Evolutionary conservation across 1,140 invertebrate species (phyloP).

Genomic region (Cephus cinctus): DNA sequence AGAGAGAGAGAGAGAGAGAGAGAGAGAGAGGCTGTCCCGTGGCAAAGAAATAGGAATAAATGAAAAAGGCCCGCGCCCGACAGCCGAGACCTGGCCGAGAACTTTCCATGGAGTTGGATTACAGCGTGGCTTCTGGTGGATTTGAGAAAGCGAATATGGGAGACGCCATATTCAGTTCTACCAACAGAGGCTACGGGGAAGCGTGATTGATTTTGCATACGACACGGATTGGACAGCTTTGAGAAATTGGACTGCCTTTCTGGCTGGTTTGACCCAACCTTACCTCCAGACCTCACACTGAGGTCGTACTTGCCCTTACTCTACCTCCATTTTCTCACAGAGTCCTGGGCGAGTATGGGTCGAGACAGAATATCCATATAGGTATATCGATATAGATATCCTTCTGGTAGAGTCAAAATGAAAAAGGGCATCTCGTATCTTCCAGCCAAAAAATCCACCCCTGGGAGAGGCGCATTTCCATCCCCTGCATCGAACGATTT

Average conservation of each 20-base stretch:
- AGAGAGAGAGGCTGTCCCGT: no score
- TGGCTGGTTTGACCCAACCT: slow-evolving; percentile 36
- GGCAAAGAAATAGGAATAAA: slow-evolving; percentile 18
- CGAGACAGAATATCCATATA: no score
- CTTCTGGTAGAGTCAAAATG: no score
- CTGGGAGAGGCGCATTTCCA: no score
- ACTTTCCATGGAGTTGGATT: slow-evolving; percentile 36
- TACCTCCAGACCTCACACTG: no score
- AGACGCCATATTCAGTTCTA: neutral
- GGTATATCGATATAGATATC: no score
- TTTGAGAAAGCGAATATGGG: slow-evolving; percentile 31
- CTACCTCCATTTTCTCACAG: no score
- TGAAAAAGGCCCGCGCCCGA: slow-evolving; percentile 19
- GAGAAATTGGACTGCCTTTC: slow-evolving; percentile 56
- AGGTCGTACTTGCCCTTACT: no score
- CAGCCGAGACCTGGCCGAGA: slow-evolving; percentile 17
- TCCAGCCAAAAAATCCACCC: no score
- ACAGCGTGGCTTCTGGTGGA: slow-evolving; percentile 37
- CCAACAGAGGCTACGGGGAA: neutral
- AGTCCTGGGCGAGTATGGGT: no score
- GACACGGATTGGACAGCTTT: slow-evolving; percentile 58
- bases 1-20: no score
- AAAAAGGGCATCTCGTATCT: no score
- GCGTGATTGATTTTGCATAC: slow-evolving; percentile 59
- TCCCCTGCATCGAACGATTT: slow-evolving; percentile 45